Conservation (phyloP, 2,888 invertebrate genomes). For the Leptinotarsa peninsularis region DNA sequence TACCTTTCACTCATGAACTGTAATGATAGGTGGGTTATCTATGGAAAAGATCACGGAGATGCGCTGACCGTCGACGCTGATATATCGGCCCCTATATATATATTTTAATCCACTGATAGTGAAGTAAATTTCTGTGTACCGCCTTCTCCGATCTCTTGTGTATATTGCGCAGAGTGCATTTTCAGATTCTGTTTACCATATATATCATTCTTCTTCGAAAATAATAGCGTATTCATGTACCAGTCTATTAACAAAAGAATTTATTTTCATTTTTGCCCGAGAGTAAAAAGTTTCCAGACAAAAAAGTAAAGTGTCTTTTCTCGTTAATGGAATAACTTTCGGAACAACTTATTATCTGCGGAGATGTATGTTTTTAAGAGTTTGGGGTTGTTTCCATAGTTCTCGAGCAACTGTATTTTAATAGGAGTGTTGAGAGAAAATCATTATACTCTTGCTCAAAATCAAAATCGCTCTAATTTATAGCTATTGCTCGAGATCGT, state of each 20-base stretch:
- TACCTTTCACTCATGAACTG: neutral
- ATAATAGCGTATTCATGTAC: slow-evolving; percentile 70
- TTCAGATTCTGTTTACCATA: slow-evolving; percentile 67
- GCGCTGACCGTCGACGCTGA: slow-evolving; percentile 7
- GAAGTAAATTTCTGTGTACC: slow-evolving; percentile 58
- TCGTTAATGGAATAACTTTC: slow-evolving; percentile 45
- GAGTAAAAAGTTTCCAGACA: slow-evolving; percentile 36
- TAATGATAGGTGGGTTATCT: neutral
- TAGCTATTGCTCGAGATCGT: too few relatives aligned
- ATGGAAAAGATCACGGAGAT: neutral
- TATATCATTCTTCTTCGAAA: slow-evolving; percentile 68
- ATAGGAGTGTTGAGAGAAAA: neutral
- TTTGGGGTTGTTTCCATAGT: slow-evolving; percentile 27
- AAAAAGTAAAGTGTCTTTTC: slow-evolving; percentile 42
- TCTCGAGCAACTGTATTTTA: neutral
- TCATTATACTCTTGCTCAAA: too few relatives aligned
- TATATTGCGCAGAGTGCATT: slow-evolving; percentile 63
- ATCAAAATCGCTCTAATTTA: too few relatives aligned
- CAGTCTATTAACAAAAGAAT: slow-evolving; percentile 70
- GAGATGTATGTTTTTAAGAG: slow-evolving; percentile 30
- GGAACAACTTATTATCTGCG: slow-evolving; percentile 30
- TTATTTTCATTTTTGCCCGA: slow-evolving; percentile 67
- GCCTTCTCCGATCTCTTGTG: slow-evolving; percentile 40
- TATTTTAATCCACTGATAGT: slow-evolving; percentile 52
- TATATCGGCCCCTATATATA: slow-evolving; percentile 39